Evolutionary conservation across 2,113 vertebrate species (phyloP).

Genomic region (Urocitellus parryii): DNA sequence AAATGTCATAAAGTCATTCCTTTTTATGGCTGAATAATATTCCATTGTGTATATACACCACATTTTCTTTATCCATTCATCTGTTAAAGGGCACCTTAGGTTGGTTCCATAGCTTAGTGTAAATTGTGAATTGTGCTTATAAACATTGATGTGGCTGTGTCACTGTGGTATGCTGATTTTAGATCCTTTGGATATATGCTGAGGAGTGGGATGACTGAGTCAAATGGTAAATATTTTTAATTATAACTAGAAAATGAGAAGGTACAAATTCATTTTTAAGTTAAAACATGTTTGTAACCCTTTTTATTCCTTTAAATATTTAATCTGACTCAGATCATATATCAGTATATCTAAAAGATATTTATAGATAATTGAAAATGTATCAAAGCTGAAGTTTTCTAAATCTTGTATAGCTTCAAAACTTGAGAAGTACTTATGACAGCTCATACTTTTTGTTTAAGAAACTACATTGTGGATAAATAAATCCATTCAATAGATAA

Average conservation of each 20-base stretch:
- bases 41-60: no score
- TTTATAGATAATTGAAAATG: conserved; percentile 72
- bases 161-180: no score
- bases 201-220: no score
- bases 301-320: conserved; percentile 56
- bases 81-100: no score
- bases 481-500: conserved; percentile 77
- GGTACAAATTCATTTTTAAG: conserved; percentile 37
- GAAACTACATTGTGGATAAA: conserved; percentile 79
- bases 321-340: conserved; percentile 36
- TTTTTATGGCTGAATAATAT: no score
- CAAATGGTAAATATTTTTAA: neutral
- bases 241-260: conserved; percentile 51
- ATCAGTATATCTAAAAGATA: conserved; percentile 53
- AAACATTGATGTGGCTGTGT: no score
- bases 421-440: conserved; percentile 40
- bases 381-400: conserved; percentile 76
- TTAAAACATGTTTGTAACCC: conserved; percentile 30
- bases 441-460: conserved; percentile 62
- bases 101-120: no score
- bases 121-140: no score
- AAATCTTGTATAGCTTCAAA: conserved; percentile 82
- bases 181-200: no score
- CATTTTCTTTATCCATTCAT: no score
- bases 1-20: no score